Evolutionary conservation across 2,888 invertebrate genomes (phyloP).

Genomic region (Meloe dianella): DNA sequence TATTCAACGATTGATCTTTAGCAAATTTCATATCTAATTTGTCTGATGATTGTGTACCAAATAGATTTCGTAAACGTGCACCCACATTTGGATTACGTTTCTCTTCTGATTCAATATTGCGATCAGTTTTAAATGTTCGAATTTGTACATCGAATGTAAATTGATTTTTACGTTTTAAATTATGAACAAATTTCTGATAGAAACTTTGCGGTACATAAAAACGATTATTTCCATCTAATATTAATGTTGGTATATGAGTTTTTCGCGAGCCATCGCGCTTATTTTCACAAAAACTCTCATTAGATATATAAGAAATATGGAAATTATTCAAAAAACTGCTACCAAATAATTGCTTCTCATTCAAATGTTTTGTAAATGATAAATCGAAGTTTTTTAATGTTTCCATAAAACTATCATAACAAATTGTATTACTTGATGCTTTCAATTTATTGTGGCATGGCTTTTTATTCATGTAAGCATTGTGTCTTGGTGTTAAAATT

Average conservation of each 20-base stretch:
- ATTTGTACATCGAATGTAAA: conserved; percentile 63
- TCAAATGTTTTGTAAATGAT: conserved; percentile 53
- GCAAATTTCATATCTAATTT: conserved; percentile 38
- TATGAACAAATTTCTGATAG: conserved; percentile 49
- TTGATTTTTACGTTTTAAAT: conserved; percentile 47
- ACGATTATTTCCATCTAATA: conserved; percentile 44
- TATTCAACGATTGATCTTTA: conserved; percentile 47
- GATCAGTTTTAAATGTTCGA: conserved; percentile 81
- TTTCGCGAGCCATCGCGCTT: conserved; percentile 53
- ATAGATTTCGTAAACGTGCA: conserved; percentile 68
- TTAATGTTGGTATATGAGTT: conserved; percentile 47
- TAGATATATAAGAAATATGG: conserved; percentile 57
- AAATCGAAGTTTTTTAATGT: conserved; percentile 57
- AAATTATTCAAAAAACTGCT: conserved; percentile 53
- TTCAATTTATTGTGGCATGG: conserved; percentile 45
- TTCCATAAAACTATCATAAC: conserved; percentile 60
- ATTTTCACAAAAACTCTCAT: conserved; percentile 59
- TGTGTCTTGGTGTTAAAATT: conserved; percentile 57
- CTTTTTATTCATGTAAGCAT: conserved; percentile 54
- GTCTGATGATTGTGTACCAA: conserved; percentile 51
- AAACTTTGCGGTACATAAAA: conserved; percentile 48
- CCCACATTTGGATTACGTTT: conserved; percentile 74
- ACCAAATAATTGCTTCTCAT: conserved; percentile 49
- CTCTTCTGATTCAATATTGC: conserved; percentile 72
- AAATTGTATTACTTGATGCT: conserved; percentile 48